Conservation (phyloP, 2,888 invertebrate species). For the Tholera decimalis region DNA sequence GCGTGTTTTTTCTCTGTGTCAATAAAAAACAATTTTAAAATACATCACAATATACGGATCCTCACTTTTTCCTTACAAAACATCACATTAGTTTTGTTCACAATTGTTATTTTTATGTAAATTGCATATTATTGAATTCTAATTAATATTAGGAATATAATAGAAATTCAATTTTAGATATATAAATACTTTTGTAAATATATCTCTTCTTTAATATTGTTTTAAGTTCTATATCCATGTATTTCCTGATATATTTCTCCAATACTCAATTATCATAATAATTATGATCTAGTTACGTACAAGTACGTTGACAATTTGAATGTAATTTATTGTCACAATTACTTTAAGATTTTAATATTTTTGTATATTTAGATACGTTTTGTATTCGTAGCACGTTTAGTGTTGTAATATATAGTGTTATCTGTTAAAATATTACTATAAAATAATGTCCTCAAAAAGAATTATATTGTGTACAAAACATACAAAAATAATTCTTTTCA, state of each 20-base stretch:
- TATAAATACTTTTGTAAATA: conserved; percentile 70
- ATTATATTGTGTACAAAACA: conserved; percentile 50
- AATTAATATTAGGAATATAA: conserved; percentile 29
- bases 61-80: conserved; percentile 31
- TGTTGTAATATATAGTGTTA: conserved; percentile 59
- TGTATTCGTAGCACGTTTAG: conserved; percentile 63
- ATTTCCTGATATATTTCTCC: conserved; percentile 64
- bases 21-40: conserved; percentile 13
- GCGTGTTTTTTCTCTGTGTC: background rate
- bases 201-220: conserved; percentile 46
- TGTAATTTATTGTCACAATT: conserved; percentile 73
- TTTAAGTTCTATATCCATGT: conserved; percentile 52
- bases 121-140: conserved; percentile 45
- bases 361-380: conserved; percentile 61
- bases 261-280: conserved; percentile 70
- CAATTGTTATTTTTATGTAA: conserved; percentile 53
- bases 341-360: conserved; percentile 60
- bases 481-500: conserved; percentile 59
- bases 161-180: conserved; percentile 51
- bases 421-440: conserved; percentile 54
- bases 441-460: conserved; percentile 63
- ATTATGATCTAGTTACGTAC: conserved; percentile 60
- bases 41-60: conserved; percentile 1
- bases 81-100: conserved; percentile 33
- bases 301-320: conserved; percentile 69